Percentiles rank a stretch among this genome's conserved stretches.
Evolutionary conservation across 2,888 invertebrate species (phyloP).

Genomic region (Lymantria monacha): DNA sequence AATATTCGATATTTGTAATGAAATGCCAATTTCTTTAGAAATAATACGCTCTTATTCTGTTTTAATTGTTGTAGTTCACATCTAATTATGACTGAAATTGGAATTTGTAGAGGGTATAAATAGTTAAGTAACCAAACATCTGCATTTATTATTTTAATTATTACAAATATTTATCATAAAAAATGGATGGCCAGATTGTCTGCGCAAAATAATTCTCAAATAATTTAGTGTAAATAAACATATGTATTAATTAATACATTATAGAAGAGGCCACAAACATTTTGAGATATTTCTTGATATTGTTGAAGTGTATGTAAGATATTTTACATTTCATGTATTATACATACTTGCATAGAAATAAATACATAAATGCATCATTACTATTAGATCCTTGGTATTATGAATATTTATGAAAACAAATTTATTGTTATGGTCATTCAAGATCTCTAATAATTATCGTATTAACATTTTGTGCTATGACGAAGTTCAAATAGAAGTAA

Average conservation of each 20-base stretch:
- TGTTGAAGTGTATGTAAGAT: conserved; percentile 8
- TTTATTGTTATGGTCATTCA: conserved; percentile 6
- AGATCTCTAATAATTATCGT: conserved; percentile 21
- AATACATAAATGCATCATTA: not conserved
- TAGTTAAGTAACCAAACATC: conserved; percentile 41
- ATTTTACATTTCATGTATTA: not conserved
- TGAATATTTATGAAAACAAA: not conserved
- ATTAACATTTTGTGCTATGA: conserved; percentile 35
- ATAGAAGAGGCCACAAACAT: conserved; percentile 8
- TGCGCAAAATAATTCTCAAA: conserved; percentile 22
- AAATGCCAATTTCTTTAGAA: conserved; percentile 10
- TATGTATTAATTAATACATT: too few species aligned
- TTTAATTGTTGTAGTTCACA: conserved; percentile 12
- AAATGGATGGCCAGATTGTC: conserved; percentile 16
- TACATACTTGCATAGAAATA: not conserved
- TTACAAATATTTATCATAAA: conserved; percentile 37
- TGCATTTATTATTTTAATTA: conserved; percentile 55
- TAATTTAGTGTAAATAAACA: conserved; percentile 16
- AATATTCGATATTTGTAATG: too few species aligned
- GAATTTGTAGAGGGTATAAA: conserved; percentile 31
- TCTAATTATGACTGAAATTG: conserved; percentile 37
- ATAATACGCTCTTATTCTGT: not conserved
- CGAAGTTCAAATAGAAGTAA: conserved; percentile 40
- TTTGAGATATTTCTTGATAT: conserved; percentile 11
- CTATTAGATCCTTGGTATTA: not conserved